Evolutionary conservation across 2,888 invertebrate species (phyloP).

Genomic region (Halictus quadricinctus): DNA sequence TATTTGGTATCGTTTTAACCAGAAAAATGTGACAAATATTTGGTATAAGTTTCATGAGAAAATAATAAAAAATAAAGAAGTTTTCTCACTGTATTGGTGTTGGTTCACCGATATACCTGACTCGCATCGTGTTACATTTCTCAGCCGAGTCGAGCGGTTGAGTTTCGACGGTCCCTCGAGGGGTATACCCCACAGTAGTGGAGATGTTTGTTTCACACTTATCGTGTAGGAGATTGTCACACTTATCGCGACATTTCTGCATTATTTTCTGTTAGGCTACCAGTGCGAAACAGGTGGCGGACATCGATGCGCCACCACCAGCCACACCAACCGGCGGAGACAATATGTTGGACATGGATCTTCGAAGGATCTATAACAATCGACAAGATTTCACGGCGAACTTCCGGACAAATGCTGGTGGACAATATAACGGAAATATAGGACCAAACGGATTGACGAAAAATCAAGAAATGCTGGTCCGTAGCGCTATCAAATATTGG

Average conservation of each 20-base stretch:
- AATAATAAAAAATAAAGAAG: too few species aligned
- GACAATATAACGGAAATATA: conserved; percentile 82
- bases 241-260: too few species aligned
- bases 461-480: conserved; percentile 92
- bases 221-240: not conserved
- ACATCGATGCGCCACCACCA: conserved; percentile 65
- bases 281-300: conserved; percentile 77
- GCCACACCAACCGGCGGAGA: conserved; percentile 71
- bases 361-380: conserved; percentile 90
- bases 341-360: conserved; percentile 85
- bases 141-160: too few species aligned
- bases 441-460: conserved; percentile 92
- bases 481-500: conserved; percentile 95
- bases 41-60: too few species aligned
- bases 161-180: too few species aligned
- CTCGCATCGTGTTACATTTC: too few species aligned
- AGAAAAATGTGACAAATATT: too few species aligned
- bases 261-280: conserved; percentile 70
- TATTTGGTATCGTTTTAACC: too few species aligned
- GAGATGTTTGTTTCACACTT: too few species aligned
- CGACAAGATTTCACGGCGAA: conserved; percentile 91
- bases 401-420: conserved; percentile 85
- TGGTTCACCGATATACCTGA: too few species aligned
- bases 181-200: too few species aligned
- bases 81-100: too few species aligned